These are phyloP conservation scores for Cetoscarus ocellatus DNA, from an alignment of 2,797 vertebrate genomes.

Conservation along the genomic window DNA sequence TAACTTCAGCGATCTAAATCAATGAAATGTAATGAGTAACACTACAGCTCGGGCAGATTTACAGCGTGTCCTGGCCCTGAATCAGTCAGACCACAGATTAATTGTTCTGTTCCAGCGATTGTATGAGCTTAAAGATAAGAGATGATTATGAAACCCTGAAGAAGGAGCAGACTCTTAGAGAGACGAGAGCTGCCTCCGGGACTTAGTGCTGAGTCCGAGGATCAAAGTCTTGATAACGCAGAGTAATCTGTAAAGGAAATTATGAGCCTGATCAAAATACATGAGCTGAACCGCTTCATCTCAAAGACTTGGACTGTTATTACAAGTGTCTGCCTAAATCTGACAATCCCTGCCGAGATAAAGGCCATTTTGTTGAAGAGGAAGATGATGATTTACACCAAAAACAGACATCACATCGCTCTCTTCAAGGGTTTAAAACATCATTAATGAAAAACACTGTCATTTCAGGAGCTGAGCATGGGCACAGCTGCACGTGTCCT, in stretches of 20 bases:
- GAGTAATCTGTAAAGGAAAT: not conserved
- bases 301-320: not conserved
- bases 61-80: not conserved
- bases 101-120: constrained; percentile 22
- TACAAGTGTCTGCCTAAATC: not conserved
- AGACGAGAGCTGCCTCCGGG: constrained; percentile 11
- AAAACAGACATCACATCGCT: too few relatives aligned
- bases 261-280: not conserved
- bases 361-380: not conserved
- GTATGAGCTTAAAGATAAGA: constrained; percentile 45
- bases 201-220: not conserved
- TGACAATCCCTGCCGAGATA: not conserved
- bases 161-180: constrained; percentile 2
- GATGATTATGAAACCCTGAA: constrained; percentile 30
- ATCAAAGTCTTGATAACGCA: constrained; percentile 24
- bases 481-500: too few relatives aligned
- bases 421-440: too few relatives aligned
- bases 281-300: not conserved
- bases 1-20: not conserved
- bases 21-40: constrained; percentile 11
- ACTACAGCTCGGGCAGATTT: constrained; percentile 15
- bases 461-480: too few relatives aligned
- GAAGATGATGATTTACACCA: not conserved
- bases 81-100: constrained; percentile 21
- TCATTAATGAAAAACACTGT: too few relatives aligned